These are phyloP conservation scores for Thunnus albacares DNA, from an alignment of 2,797 vertebrate species.

Conservation along the genomic window DNA sequence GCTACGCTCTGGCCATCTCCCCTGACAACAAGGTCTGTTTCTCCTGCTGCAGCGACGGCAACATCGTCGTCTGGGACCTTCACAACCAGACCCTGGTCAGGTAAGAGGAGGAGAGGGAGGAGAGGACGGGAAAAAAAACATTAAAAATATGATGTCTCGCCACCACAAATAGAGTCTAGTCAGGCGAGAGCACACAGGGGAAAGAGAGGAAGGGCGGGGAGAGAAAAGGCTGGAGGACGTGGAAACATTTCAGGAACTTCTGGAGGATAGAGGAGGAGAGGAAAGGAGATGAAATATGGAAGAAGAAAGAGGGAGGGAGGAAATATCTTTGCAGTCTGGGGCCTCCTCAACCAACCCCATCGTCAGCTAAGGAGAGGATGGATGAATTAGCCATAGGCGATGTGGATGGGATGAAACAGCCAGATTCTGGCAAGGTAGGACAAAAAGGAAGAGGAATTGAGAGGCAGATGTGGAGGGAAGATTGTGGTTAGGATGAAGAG, in stretches of 20 bases:
- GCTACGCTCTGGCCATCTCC: constrained; percentile 85
- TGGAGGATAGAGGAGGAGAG: constrained; percentile 1
- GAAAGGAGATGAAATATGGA: constrained; percentile 34
- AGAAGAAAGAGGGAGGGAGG: background rate
- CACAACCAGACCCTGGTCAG: constrained; percentile 85
- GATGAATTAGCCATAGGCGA: constrained; percentile 55
- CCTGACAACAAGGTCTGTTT: constrained; percentile 90
- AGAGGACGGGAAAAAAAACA: background rate
- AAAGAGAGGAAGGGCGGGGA: background rate
- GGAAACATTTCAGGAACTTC: constrained; percentile 38
- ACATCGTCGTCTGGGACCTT: constrained; percentile 85
- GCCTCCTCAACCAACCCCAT: constrained; percentile 16
- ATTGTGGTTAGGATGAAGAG: constrained; percentile 2
- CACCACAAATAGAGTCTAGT: constrained; percentile 32
- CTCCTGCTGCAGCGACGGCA: constrained; percentile 93
- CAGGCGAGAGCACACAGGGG: background rate
- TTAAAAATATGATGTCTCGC: constrained; percentile 4
- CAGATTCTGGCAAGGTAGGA: constrained; percentile 48
- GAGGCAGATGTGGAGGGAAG: background rate
- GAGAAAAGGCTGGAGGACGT: constrained; percentile 15
- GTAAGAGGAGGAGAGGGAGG: constrained; percentile 43
- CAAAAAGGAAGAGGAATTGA: background rate
- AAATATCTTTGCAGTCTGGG: constrained; percentile 17
- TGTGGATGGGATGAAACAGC: constrained; percentile 30
- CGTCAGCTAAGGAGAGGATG: constrained; percentile 10